Base-by-base conservation (phyloP, 35 echinoderm and acorn worm genomes). In the Heliocidaris erythrogramma region DNA sequence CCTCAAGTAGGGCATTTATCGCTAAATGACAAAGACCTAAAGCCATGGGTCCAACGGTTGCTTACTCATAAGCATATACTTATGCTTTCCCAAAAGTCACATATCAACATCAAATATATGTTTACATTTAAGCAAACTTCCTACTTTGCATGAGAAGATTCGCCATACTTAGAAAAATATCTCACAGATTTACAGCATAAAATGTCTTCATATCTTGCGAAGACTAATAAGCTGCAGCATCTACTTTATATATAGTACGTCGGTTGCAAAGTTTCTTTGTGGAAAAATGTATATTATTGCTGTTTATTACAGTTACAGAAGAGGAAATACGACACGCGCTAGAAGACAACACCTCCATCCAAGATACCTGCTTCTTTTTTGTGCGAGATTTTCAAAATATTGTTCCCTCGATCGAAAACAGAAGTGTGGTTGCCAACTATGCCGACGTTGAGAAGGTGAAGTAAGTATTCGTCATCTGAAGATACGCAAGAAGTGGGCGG, bases 241-340 rank as follows among this genome's bases (percentile, higher is more conserved):
- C 27, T 24, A 27, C 8, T 9, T 78, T n/a, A 21, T 78, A 27
- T n/a, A 21, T 78, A 27, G 16, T 5, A 27, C 27, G 14, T 78
- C 27, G 27, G 27, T 78, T 21, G 21, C 65, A 24, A 27, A 17
- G n/a, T 78, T n/a, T 24, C 65, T 78, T 7, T 78, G 21, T 78
- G 65, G 1, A 78, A 78, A 78, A 5, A n/a, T 18, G 21, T 78
- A 78, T 24, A 78, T 78, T 17, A 42, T 42, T n/a, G 14, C 18
- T 91, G 21, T 86, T 27, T 86, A 30, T 97, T 30, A 42, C 94
- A 97, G 97, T 97, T 29, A 97, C 97, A 4, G 97, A 97, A 87
- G 90, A 95, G 14, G 97, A 97, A 93, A 94, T 97, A 21, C 47
- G 91, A 21, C 96, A 98, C 85, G 97, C 31, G 24, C 52, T 95